Base-by-base conservation (phyloP, 2,888 invertebrate species). In the Creontiades dilutus region DNA sequence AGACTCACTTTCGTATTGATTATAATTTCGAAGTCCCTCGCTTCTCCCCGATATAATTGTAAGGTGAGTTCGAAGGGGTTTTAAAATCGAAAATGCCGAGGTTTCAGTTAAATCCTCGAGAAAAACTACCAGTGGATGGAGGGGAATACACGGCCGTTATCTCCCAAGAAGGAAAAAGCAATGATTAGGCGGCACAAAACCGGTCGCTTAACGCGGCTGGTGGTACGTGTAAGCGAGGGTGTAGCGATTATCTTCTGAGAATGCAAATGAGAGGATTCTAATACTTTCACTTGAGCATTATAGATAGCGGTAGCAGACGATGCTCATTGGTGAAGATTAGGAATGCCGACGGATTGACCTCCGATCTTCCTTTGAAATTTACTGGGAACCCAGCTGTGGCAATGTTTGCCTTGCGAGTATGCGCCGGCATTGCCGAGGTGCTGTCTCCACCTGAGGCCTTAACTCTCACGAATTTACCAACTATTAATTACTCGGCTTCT, bases 181-280 rank as follows among this genome's bases (percentile, higher is more conserved):
- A 68, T 23, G 68, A 27, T 19, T 23, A 9, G 23, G 27, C 5
- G 23, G 68, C 23, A 11, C 11, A 61, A 61, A 61, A 23, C 68
- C 68, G 68, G 68, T 68, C 68, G 68, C 27, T 3, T 12, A 68
- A 9, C 12, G 68, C 9, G 12, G 68, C 68, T 68, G 13, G 23
- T 68, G 23, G 3, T 4, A n/a, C 23, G 23, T 16, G 68, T 11
- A 68, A 12, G 68, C 68, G 68, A 5, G 68, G 23, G 68, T 23
- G 23, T 68, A 68, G 68, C 23, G 68, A 68, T 68, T 68, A 68
- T 68, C 68, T 23, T 68, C 68, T 27, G 19, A 68, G 23, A 23
- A 68, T n/a, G 68, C 27, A 68, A 68, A 68, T 68, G 19, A 23
- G 68, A 9, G 23, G 68, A 23, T 61, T 61, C 61, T 61, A 7